Evolutionary conservation across 2,888 invertebrate genomes (phyloP), one percentile per base, ranked within the genome.

Genomic region (Aphidoletes aphidimyza): DNA sequence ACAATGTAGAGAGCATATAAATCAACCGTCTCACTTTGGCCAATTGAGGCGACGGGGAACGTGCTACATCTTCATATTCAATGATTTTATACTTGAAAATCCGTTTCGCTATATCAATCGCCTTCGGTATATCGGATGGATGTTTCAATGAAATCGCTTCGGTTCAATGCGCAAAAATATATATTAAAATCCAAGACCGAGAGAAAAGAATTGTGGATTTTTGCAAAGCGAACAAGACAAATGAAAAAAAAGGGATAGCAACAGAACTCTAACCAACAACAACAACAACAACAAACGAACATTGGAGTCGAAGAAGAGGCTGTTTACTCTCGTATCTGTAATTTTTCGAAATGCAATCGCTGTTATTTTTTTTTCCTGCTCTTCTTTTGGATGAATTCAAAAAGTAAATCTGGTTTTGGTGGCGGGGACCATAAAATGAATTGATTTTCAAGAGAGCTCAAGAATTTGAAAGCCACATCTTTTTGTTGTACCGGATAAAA

Each of bases 21-120:
- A 69, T 69, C 69, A 69, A 69, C 69, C n/a, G 69, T 69, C 69
- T 69, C 69, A 30, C 69, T 69, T 69, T 69, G 30, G 69, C 69
- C 69, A 69, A 69, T 54, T 54, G 54, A 26, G 54, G 3, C 54
- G 11, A n/a, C 26, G 19, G 6, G 22, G 54, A 54, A 54, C 54
- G 54, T 54, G 54, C 54, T 54, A 54, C 54, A 54, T 54, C 22
- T 54, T 26, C 11, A 54, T 26, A 8, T 26, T 8, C 47, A 47
- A 19, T 17, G 17, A 47, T n/a, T n/a, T n/a, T n/a, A n/a, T n/a
- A n/a, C n/a, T n/a, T n/a, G n/a, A n/a, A n/a, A n/a, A n/a, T n/a
- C n/a, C n/a, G n/a, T n/a, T n/a, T n/a, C n/a, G n/a, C n/a, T n/a
- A n/a, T n/a, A n/a, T n/a, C 8, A 17, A 0, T 14, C 14, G 30